phyloP scores from a whole-genome alignment of 2,888 invertebrate species.

The Coronaproctus castanopsis region DNA sequence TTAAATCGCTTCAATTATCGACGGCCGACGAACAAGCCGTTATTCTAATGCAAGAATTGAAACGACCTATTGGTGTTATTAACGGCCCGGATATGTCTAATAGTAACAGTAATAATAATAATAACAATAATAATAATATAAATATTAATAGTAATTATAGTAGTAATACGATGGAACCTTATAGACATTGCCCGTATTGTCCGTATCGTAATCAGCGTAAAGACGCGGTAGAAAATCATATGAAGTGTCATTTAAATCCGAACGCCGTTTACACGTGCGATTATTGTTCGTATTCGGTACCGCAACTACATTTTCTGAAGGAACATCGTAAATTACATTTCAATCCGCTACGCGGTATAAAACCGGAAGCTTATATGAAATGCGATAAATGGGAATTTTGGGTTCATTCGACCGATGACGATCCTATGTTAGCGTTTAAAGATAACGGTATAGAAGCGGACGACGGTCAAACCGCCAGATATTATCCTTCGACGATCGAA shows the following conservation, averaged over 20 bases:
- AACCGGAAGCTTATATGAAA: constrained; percentile 38
- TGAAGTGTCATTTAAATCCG: constrained; percentile 45
- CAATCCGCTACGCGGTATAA: constrained; percentile 33
- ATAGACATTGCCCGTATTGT: constrained; percentile 51
- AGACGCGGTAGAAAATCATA: constrained; percentile 53
- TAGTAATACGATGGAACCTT: constrained; percentile 35
- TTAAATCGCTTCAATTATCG: constrained; percentile 35
- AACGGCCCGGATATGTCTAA: too few species aligned
- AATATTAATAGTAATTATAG: neutral
- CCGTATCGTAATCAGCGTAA: constrained; percentile 55
- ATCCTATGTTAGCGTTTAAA: neutral
- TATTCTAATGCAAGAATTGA: constrained; percentile 34
- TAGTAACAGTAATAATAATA: too few species aligned
- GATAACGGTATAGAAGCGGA: neutral
- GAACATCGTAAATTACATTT: constrained; percentile 68
- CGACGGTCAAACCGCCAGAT: neutral
- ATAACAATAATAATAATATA: too few species aligned
- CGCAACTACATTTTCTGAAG: constrained; percentile 48
- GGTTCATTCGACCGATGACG: neutral
- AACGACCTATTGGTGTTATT: constrained; percentile 25
- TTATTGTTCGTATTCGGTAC: constrained; percentile 61
- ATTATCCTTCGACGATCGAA: neutral
- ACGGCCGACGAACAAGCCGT: constrained; percentile 41
- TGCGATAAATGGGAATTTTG: constrained; percentile 38
- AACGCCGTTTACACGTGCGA: constrained; percentile 48